These are phyloP conservation scores for Caenorhabditis sp. DNA, from an alignment of 2,888 invertebrate species.

Conservation along the genomic window DNA sequence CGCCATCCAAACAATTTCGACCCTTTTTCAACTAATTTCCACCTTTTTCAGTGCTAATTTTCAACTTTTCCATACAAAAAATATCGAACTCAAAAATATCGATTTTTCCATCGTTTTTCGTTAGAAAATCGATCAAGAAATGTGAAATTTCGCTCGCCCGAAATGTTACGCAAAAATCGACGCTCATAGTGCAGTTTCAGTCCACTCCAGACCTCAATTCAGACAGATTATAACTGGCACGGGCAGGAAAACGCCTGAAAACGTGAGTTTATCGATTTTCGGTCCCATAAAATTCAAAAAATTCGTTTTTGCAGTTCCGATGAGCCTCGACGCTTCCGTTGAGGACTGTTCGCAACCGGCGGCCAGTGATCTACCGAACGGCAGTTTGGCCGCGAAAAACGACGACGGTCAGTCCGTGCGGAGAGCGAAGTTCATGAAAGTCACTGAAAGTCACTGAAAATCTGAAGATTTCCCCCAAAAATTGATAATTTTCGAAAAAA, in stretches of 20 bases:
- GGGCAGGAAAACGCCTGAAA: background rate
- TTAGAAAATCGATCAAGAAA: background rate
- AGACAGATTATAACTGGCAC: background rate
- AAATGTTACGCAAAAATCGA: too few species aligned
- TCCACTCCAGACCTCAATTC: background rate
- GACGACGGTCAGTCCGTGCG: conserved; percentile 42
- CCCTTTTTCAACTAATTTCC: conserved; percentile 4
- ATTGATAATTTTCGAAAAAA: too few species aligned
- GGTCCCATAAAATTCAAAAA: background rate
- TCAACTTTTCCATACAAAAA: too few species aligned
- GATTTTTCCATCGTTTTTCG: background rate
- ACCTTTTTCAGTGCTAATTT: background rate
- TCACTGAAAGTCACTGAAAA: too few species aligned
- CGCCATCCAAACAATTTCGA: conserved; percentile 14
- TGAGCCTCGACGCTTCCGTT: conserved; percentile 36
- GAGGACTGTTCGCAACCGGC: conserved; percentile 37
- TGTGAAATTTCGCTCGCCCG: too few species aligned
- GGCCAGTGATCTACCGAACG: conserved; percentile 29
- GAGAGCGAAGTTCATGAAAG: too few species aligned
- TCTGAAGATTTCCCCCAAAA: background rate
- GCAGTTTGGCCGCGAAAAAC: conserved; percentile 7
- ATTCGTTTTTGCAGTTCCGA: conserved; percentile 16
- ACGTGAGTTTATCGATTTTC: conserved; percentile 13
- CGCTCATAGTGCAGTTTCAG: background rate
- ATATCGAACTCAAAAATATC: too few species aligned